Base-by-base conservation (phyloP, 2,888 invertebrate genomes). In the Stenolophus ochropezus region DNA sequence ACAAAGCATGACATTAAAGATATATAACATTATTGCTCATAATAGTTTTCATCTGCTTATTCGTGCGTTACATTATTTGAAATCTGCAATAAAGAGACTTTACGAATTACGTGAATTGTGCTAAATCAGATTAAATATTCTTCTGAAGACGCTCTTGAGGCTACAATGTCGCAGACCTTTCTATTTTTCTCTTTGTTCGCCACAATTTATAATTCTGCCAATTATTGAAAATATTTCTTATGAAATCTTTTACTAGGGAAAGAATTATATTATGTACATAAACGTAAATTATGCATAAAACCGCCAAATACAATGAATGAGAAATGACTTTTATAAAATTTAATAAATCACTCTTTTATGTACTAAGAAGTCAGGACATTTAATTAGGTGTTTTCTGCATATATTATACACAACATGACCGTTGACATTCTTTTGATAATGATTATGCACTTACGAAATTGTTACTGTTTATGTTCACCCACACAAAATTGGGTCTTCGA, bases 21-120 rank as follows among this genome's bases (percentile, higher is more conserved):
- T 73, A 73, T 73, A 73, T 73, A 73, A 51, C 49, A 49, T 27
- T 73, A 49, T 49, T 73, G 47, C 49, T 14, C 42, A 20, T 69
- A 69, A 69, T 69, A 69, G 25, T 61, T 23, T 53, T 16, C 58
- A 33, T 56, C 33, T 77, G 77, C 27, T 42, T 47, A 77, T 47
- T 77, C 77, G 77, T 77, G 77, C 77, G 65, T 77, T 33, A 77
- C 58, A 65, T 21, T 77, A 77, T 77, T 77, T 61, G 61, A 61
- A 77, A 61, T 53, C n/a, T 61, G 58, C 77, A 65, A 77, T 61
- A 77, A 77, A 65, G 23, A 23, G 21, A 77, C 25, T 42, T 33
- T 53, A 58, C 42, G 33, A 77, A 77, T 77, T 58, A 61, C 76
- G 27, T 33, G 56, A 76, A 53, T 47, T 69, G 65, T 69, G 27